Conservation (phyloP, 1,140 invertebrate species). For the Whitmania pigra region DNA sequence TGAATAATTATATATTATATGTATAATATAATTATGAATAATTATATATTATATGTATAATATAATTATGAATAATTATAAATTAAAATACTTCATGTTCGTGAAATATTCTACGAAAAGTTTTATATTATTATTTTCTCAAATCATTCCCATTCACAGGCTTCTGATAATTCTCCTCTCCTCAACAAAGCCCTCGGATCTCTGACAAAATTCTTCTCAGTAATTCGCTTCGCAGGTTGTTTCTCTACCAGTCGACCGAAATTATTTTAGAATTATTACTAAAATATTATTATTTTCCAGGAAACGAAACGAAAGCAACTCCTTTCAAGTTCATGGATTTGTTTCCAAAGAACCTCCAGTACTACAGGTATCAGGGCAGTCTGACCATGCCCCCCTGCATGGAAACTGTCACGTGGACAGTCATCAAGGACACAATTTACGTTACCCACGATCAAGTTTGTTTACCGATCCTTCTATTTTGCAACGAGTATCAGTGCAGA, state of each 20-base stretch:
- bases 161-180: no score
- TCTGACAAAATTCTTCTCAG: background rate
- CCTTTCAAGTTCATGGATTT: background rate
- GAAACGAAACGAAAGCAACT: background rate
- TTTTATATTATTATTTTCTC: background rate
- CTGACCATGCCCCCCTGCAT: constrained; percentile 61
- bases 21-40: no score
- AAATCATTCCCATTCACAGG: no score
- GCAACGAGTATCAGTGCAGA: background rate
- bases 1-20: no score
- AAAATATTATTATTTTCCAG: background rate
- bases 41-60: no score
- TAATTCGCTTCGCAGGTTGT: background rate
- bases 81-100: background rate
- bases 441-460: constrained; percentile 19
- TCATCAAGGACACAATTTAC: constrained; percentile 48
- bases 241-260: background rate
- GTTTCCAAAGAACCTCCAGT: constrained; percentile 21
- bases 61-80: no score
- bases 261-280: background rate
- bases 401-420: constrained; percentile 60
- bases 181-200: background rate
- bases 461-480: no score
- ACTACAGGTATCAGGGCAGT: constrained; percentile 58
- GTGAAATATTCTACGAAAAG: no score